Base-by-base conservation (phyloP, 1,140 invertebrate genomes). In the Drosophila repletoides region DNA sequence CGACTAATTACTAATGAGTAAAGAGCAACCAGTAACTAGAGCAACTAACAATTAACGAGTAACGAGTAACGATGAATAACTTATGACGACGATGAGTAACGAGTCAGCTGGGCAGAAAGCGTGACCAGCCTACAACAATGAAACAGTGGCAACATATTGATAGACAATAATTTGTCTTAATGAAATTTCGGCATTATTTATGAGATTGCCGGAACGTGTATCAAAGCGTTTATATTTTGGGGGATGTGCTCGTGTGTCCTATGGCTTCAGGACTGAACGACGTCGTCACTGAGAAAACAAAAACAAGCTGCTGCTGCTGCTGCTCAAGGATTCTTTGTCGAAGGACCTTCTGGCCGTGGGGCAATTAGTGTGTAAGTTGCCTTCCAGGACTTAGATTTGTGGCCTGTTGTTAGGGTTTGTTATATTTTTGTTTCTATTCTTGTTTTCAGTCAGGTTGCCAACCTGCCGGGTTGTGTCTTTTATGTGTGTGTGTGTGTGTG, bases 111-210 rank as follows among this genome's bases (percentile, higher is more conserved):
- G 5, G 9, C 34, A 7, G 9, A 22, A 24, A 12, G 21, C 28
- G 24, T 29, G 49, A 33, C 29, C 26, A 38, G 41, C 5, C 31
- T 4, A 45, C 22, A 12, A 36, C 9, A 38, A 31, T 45, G n/a
- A n/a, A 22, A 19, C 51, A 48, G 33, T 71, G 83, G 83, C 83
- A 88, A 88, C 83, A 88, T 88, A 88, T 88, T 88, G 83, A 88
- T 81, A 88, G 84, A 88, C 84, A 88, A 88, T 88, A 88, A 88
- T 88, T 88, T 88, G 83, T 88, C 84, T 88, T 88, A 88, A 88
- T 88, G 83, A 88, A 88, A 88, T 88, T 88, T 88, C 67, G 55
- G 41, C 58, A 60, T 88, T 75, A 88, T 88, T 88, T 88, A 88
- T 88, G 83, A 83, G 76, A 87, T 87, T 80, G 77, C 56, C 59